Percentiles rank a stretch among this genome's conserved stretches.
phyloP scores from a whole-genome alignment of 2,113 vertebrate species.

The Archocentrus centrarchus region DNA sequence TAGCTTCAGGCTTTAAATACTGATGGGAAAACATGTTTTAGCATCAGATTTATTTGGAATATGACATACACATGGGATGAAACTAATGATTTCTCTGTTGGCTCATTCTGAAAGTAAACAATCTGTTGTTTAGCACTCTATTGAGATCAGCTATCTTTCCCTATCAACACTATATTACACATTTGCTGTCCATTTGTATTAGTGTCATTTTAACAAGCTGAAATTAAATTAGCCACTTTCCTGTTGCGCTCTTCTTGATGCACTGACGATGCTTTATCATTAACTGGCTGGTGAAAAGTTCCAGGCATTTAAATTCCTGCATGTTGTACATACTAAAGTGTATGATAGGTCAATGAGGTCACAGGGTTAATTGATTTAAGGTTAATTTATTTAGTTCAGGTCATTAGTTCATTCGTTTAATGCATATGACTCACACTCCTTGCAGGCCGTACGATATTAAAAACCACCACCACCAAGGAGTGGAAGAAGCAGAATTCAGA shows the following conservation, averaged over 20 bases:
- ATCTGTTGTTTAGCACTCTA: conserved; percentile 17
- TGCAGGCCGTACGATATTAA: conserved; percentile 25
- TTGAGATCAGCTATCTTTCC: not conserved
- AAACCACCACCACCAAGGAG: not conserved
- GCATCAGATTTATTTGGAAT: conserved; percentile 24
- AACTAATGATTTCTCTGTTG: conserved; percentile 22
- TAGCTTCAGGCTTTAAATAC: conserved; percentile 28
- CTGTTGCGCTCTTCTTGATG: not conserved
- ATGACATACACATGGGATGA: conserved; percentile 16
- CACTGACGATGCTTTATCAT: not conserved
- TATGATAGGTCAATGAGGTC: conserved; percentile 29
- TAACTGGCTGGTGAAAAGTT: not conserved
- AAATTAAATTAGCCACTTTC: not conserved
- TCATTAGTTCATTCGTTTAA: conserved; percentile 38
- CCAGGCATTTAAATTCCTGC: conserved; percentile 21
- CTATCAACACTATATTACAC: not conserved
- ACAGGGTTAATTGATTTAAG: conserved; percentile 57
- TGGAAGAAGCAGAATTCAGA: not conserved
- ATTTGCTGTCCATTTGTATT: conserved; percentile 3
- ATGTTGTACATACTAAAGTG: not conserved
- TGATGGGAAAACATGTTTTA: conserved; percentile 29
- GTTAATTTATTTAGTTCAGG: conserved; percentile 58
- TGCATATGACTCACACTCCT: conserved; percentile 24
- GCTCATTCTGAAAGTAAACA: conserved; percentile 7
- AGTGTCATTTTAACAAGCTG: not conserved